Evolutionary conservation across 2,888 invertebrate species (phyloP).

Genomic region (Pinctada fucata): DNA sequence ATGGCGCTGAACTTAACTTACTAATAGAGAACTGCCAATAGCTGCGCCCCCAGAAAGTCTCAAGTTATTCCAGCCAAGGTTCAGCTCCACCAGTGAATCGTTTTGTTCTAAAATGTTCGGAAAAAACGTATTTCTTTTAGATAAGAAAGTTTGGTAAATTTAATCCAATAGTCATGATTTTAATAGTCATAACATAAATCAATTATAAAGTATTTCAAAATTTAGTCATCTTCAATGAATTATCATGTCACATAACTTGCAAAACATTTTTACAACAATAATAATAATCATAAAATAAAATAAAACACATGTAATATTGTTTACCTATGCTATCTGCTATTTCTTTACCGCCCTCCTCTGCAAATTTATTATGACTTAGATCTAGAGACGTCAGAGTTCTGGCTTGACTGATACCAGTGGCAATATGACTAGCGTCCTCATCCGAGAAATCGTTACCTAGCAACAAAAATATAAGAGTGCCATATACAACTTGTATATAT

Average conservation of each 20-base stretch:
- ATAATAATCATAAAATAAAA: too few relatives aligned
- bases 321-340: constrained; percentile 52
- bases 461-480: not conserved
- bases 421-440: constrained; percentile 51
- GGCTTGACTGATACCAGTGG: constrained; percentile 48
- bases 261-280: too few relatives aligned
- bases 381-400: constrained; percentile 42
- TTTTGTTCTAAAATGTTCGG: constrained; percentile 46
- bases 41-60: constrained; percentile 50
- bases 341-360: constrained; percentile 48
- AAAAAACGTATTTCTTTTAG: not conserved
- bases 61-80: constrained; percentile 58
- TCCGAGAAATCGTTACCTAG: constrained; percentile 53
- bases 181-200: too few relatives aligned
- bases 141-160: too few relatives aligned
- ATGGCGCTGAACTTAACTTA: not conserved
- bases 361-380: constrained; percentile 54
- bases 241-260: too few relatives aligned
- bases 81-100: constrained; percentile 48
- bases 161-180: too few relatives aligned
- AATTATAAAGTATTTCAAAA: too few relatives aligned
- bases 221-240: too few relatives aligned
- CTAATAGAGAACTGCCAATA: constrained; percentile 51
- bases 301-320: too few relatives aligned
- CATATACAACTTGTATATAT: not conserved